Percentiles rank a stretch among this genome's conserved stretches.
phyloP scores from a whole-genome alignment of 2,797 vertebrate species.

The Cirrhinus molitorella region DNA sequence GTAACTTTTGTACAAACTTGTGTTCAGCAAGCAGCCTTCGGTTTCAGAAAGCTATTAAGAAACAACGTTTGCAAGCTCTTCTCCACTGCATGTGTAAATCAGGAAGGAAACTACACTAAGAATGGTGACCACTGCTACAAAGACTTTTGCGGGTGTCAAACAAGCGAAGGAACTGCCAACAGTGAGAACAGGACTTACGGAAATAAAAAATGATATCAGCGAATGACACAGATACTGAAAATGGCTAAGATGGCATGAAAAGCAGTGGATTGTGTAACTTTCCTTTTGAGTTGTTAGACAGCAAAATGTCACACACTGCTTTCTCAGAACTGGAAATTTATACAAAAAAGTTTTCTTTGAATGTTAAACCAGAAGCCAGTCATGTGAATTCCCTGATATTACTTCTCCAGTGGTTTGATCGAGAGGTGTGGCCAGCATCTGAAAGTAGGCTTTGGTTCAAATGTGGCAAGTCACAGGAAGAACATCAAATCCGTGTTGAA shows the following conservation, averaged over 20 bases:
- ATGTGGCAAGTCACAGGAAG: neutral
- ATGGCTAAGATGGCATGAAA: neutral
- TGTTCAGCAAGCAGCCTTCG: neutral
- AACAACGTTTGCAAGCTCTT: neutral
- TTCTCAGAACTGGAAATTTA: neutral
- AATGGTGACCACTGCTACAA: constrained; percentile 53
- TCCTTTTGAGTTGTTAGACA: neutral
- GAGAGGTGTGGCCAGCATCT: neutral
- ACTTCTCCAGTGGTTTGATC: neutral
- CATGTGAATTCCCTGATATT: neutral
- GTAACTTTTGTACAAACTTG: neutral
- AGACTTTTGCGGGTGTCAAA: constrained; percentile 9
- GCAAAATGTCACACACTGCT: neutral
- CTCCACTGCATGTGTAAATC: constrained; percentile 34
- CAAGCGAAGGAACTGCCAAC: neutral
- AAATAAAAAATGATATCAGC: neutral
- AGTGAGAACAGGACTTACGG: neutral
- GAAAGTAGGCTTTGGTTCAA: neutral
- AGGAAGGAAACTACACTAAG: constrained; percentile 55
- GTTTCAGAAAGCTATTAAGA: neutral
- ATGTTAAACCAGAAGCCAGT: neutral
- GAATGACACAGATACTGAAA: neutral
- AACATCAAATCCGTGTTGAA: neutral
- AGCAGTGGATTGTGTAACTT: neutral
- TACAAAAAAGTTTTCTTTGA: neutral